Evolutionary conservation across 2,888 invertebrate species (phyloP).

Genomic region (Yponomeuta evonymella): DNA sequence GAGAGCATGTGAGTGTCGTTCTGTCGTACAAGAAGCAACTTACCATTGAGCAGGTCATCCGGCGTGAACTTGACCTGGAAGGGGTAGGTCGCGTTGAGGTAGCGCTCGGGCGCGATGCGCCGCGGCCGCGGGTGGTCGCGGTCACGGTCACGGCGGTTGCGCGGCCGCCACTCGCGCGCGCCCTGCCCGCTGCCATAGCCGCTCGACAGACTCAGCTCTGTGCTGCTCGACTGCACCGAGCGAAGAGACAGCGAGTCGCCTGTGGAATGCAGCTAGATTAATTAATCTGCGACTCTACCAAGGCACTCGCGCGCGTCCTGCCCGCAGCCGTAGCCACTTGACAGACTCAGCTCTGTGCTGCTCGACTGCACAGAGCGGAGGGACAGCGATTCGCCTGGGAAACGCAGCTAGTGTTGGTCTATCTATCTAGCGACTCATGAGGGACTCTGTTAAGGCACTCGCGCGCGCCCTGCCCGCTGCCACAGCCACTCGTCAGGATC

Average conservation of each 20-base stretch:
- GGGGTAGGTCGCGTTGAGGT: slow-evolving; percentile 79
- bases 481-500: too few relatives aligned
- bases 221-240: neutral
- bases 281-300: neutral
- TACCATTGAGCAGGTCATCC: slow-evolving; percentile 73
- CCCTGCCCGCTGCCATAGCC: neutral
- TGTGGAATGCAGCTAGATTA: neutral
- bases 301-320: too few relatives aligned
- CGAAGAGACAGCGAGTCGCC: neutral
- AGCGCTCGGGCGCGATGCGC: slow-evolving; percentile 78
- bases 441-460: too few relatives aligned
- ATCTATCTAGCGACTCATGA: too few relatives aligned
- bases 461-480: too few relatives aligned
- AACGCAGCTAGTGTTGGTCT: too few relatives aligned
- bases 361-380: too few relatives aligned
- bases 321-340: too few relatives aligned
- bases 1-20: neutral
- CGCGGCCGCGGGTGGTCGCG: slow-evolving; percentile 31
- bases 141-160: slow-evolving; percentile 39
- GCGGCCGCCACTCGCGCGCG: neutral
- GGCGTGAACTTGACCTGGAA: slow-evolving; percentile 81
- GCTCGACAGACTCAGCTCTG: neutral
- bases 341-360: too few relatives aligned
- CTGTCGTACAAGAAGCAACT: slow-evolving; percentile 26
- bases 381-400: too few relatives aligned